A percentile compares a stretch with the other conserved stretches of the same genome.
Evolutionary conservation across 2,113 vertebrate species (phyloP).

Genomic region (Nothoprocta pentlandii): DNA sequence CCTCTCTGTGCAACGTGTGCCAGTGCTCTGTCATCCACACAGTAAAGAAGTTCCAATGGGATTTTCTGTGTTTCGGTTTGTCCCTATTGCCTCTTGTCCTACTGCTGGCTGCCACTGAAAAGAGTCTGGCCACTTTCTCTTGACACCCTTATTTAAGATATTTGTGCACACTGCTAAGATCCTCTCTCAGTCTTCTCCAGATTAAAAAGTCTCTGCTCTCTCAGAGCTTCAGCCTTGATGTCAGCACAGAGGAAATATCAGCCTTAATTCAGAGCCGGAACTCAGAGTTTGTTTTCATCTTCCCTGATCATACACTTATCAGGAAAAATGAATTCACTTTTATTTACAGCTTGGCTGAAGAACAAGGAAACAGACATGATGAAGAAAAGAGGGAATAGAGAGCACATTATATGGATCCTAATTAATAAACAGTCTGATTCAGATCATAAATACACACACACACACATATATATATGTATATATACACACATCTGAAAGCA

Average conservation of each 20-base stretch:
- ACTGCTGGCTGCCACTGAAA: too few relatives aligned
- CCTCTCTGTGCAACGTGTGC: too few relatives aligned
- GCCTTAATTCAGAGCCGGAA: background rate
- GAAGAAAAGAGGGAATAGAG: background rate
- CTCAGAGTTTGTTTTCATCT: conserved; percentile 22
- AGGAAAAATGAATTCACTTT: background rate
- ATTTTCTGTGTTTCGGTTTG: too few relatives aligned
- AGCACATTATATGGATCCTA: background rate
- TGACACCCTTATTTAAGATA: too few relatives aligned
- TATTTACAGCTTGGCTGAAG: background rate
- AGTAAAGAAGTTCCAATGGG: too few relatives aligned
- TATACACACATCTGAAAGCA: background rate
- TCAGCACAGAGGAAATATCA: background rate
- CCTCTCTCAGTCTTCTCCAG: too few relatives aligned
- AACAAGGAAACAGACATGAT: background rate
- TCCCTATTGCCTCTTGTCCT: too few relatives aligned
- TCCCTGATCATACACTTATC: background rate
- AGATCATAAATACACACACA: background rate
- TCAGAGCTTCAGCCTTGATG: background rate
- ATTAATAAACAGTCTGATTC: background rate
- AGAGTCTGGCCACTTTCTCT: too few relatives aligned
- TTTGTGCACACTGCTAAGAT: too few relatives aligned
- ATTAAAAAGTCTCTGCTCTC: too few relatives aligned
- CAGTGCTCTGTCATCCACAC: too few relatives aligned
- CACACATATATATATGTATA: background rate